A percentile compares a stretch with the other conserved stretches of the same genome.
These are phyloP conservation scores for Metallyticus violacea DNA, from an alignment of 2,888 invertebrate species.

Conservation along the genomic window DNA sequence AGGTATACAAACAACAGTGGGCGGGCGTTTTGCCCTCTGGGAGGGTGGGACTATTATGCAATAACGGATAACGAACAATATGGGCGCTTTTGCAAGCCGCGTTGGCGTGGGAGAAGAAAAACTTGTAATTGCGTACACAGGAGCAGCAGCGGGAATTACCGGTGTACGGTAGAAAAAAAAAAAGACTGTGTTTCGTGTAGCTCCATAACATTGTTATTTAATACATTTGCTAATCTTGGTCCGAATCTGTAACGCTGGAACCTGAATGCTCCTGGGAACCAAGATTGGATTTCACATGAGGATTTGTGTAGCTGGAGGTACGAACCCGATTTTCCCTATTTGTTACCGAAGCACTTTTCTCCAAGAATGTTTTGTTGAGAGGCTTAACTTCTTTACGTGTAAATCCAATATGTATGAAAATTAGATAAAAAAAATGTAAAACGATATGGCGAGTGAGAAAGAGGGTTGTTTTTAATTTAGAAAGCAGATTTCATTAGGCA, in stretches of 20 bases:
- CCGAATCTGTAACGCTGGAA: not conserved
- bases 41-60: not conserved
- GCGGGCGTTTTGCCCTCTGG: not conserved
- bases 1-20: not conserved
- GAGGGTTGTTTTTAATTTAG: not conserved
- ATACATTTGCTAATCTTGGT: not conserved
- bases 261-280: not conserved
- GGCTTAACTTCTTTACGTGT: no score
- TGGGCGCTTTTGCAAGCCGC: not conserved
- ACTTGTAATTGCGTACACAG: not conserved
- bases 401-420: not conserved
- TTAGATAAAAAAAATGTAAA: not conserved
- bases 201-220: not conserved
- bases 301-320: not conserved
- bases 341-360: no score
- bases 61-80: not conserved
- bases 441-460: no score
- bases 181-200: not conserved
- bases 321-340: not conserved
- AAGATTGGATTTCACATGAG: not conserved
- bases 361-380: not conserved
- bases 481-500: not conserved
- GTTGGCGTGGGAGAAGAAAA: not conserved
- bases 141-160: not conserved
- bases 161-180: not conserved